Percentiles rank a stretch among this genome's conserved stretches.
These are phyloP conservation scores for Papilio demoleus DNA, from an alignment of 2,888 invertebrate species.

Conservation along the genomic window DNA sequence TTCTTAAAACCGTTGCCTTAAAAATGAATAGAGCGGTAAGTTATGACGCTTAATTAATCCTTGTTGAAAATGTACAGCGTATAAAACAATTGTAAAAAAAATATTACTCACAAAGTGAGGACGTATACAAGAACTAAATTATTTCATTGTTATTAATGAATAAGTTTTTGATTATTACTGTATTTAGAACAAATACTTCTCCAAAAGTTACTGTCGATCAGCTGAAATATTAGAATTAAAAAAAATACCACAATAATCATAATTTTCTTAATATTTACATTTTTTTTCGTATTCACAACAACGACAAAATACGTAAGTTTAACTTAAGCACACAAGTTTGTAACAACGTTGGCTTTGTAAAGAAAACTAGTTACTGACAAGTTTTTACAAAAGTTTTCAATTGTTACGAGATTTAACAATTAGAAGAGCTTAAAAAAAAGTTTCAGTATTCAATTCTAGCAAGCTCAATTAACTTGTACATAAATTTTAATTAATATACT, in stretches of 20 bases:
- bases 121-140: too few relatives aligned
- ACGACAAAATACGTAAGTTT: neutral
- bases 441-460: neutral
- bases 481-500: too few relatives aligned
- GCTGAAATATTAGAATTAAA: too few relatives aligned
- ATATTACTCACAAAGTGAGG: too few relatives aligned
- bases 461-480: too few relatives aligned
- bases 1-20: slow-evolving; percentile 11
- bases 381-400: neutral
- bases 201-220: too few relatives aligned
- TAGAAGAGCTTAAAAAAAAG: neutral
- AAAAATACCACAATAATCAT: too few relatives aligned
- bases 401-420: slow-evolving; percentile 9
- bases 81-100: too few relatives aligned
- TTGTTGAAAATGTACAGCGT: slow-evolving; percentile 9
- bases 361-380: slow-evolving; percentile 1
- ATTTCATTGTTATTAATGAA: too few relatives aligned
- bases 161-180: too few relatives aligned
- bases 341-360: neutral
- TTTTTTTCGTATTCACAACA: neutral
- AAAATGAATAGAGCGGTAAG: neutral
- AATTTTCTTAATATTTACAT: too few relatives aligned
- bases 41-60: slow-evolving; percentile 17
- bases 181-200: too few relatives aligned
- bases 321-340: neutral